Conservation (phyloP, 2,797 vertebrate species). For the Ambastaia sidthimunki region DNA sequence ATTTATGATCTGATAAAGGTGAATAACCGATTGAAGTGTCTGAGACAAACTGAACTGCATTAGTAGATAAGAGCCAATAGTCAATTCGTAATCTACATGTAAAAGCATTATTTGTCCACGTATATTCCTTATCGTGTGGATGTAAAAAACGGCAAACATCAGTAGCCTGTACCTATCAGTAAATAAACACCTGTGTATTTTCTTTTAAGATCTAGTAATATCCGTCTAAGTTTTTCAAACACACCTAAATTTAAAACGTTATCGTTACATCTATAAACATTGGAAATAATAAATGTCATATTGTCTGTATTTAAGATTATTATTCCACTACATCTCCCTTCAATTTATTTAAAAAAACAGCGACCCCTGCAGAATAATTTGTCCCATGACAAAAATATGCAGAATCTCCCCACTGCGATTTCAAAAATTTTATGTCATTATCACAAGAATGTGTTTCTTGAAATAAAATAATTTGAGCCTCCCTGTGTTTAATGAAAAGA, state of each 20-base stretch:
- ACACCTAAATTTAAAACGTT: neutral
- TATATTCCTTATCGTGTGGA: neutral
- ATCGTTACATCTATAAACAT: neutral
- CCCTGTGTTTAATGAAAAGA: neutral
- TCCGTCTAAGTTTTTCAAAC: neutral
- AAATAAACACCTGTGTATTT: neutral
- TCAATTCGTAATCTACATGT: neutral
- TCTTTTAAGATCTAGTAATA: neutral
- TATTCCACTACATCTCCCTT: neutral
- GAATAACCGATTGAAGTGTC: neutral
- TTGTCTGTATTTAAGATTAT: neutral
- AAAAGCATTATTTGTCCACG: neutral
- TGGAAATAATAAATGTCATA: neutral
- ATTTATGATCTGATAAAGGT: constrained; percentile 3
- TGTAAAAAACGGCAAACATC: neutral
- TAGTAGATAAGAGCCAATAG: neutral
- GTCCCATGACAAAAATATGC: neutral
- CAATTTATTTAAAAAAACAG: neutral
- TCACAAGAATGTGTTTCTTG: neutral
- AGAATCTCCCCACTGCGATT: neutral
- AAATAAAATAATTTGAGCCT: neutral
- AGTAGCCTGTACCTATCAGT: neutral
- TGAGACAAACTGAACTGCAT: neutral
- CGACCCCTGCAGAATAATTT: neutral
- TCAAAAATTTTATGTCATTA: neutral